A percentile compares a stretch with the other conserved stretches of the same genome.
These are phyloP conservation scores for Catocala nupta DNA, from an alignment of 2,888 invertebrate genomes.

Conservation along the genomic window DNA sequence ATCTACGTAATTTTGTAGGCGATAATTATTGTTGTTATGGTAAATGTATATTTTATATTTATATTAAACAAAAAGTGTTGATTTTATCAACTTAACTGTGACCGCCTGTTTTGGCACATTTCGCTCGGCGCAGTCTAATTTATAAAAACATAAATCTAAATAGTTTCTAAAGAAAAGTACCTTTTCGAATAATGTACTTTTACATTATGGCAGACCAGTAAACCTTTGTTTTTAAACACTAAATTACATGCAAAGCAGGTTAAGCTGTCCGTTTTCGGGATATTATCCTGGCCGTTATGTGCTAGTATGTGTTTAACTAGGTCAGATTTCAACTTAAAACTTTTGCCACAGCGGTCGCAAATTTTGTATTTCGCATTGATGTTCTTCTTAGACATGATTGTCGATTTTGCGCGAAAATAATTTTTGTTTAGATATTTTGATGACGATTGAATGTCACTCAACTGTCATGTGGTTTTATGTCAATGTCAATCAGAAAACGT, in stretches of 20 bases:
- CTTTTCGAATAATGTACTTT: constrained; percentile 7
- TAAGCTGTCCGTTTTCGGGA: background rate
- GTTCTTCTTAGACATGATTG: constrained; percentile 5
- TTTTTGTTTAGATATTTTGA: no score
- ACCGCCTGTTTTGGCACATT: no score
- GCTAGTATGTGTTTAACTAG: constrained; percentile 16
- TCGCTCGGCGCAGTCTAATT: no score
- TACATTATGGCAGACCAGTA: constrained; percentile 10
- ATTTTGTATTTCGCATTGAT: background rate
- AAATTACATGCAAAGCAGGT: constrained; percentile 16
- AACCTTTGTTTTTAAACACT: constrained; percentile 12
- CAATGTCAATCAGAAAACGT: background rate
- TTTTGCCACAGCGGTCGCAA: constrained; percentile 16
- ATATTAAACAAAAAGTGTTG: no score
- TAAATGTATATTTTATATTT: no score
- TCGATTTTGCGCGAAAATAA: constrained; percentile 6
- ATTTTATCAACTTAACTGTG: no score
- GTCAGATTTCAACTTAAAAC: constrained; percentile 3
- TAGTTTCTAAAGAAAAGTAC: background rate
- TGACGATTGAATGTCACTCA: no score
- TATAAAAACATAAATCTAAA: no score
- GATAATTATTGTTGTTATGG: no score
- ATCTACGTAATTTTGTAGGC: no score
- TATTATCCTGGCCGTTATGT: background rate
- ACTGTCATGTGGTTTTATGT: background rate